Evolutionary conservation across 1,140 invertebrate species (phyloP), one percentile per base, ranked within the genome.

Genomic region (Zaprionus lachaisei): DNA sequence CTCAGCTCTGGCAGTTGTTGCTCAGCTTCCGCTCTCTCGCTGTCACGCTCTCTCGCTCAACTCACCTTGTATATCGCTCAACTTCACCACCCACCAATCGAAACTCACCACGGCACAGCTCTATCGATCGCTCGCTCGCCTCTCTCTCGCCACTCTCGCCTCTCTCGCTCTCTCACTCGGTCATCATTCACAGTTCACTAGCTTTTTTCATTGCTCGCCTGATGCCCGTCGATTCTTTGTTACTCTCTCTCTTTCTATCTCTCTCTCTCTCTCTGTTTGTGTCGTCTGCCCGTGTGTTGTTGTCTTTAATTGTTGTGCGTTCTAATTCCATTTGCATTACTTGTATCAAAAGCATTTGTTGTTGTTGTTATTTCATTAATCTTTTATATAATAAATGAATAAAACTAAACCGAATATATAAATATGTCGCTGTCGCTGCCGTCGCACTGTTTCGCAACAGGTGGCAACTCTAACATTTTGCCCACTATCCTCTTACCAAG

Each of bases 241-340:
- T 41, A 15, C 61, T 44, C 37, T 26, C 20, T 57, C 17, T 20
- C 41, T 31, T 28, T 47, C 41, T 17, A n/a, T n/a, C 64, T 56
- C 56, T 51, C 56, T 49, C 9, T 31, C n/a, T 22, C 24, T 54
- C 34, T 69, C 22, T 66, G 44, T 51, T 57, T 65, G 56, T 75
- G 72, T 72, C 66, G 68, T 89, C 81, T 84, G 81, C 73, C 83
- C 80, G 74, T 89, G 74, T 89, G 81, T 89, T 89, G 80, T 83
- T 64, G 80, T 78, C 85, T 47, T 17, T 89, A 71, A 83, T 68
- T 81, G 84, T 87, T 83, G 74, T 81, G 80, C 51, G 83, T 83
- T 86, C 80, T 67, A 80, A 78, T 84, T 83, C 62, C 81, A 82
- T 86, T 72, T 67, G 71, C 78, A 81, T 72, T 28, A 62, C 71